Conservation (phyloP, 2,113 vertebrate genomes). For the Tringa solitaria region DNA sequence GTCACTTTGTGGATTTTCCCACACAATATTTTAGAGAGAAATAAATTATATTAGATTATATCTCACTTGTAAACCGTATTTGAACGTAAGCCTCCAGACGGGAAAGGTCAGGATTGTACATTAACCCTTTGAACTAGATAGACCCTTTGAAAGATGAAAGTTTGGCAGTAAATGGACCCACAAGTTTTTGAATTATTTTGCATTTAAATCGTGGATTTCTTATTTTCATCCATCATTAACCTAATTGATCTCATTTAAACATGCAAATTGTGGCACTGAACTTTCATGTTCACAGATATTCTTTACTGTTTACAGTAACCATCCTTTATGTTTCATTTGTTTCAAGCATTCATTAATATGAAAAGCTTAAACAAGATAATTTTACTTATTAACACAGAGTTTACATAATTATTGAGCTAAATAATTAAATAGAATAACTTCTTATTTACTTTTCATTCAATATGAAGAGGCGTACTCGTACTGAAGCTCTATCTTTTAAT, state of each 20-base stretch:
- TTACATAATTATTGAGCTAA: slow-evolving; percentile 21
- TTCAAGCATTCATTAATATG: not conserved
- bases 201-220: slow-evolving; percentile 65
- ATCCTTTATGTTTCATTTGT: slow-evolving; percentile 9
- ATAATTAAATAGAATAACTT: slow-evolving; percentile 8
- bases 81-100: slow-evolving; percentile 26
- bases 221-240: slow-evolving; percentile 72
- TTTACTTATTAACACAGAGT: not conserved
- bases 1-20: not conserved
- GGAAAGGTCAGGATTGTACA: slow-evolving; percentile 41
- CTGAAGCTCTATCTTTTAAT: not conserved
- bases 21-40: not conserved
- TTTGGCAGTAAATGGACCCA: slow-evolving; percentile 62
- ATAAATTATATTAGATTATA: slow-evolving; percentile 29
- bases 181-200: slow-evolving; percentile 64
- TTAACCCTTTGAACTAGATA: slow-evolving; percentile 47
- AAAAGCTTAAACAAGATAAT: slow-evolving; percentile 37
- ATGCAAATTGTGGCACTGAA: slow-evolving; percentile 46
- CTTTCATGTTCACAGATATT: slow-evolving; percentile 37
- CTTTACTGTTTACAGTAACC: slow-evolving; percentile 22
- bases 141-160: slow-evolving; percentile 52
- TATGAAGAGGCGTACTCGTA: not conserved
- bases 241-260: slow-evolving; percentile 70
- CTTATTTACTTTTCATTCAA: not conserved
- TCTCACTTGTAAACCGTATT: slow-evolving; percentile 23